Evolutionary conservation across 2,797 vertebrate genomes (phyloP).

Genomic region (Intellagama lesueurii): DNA sequence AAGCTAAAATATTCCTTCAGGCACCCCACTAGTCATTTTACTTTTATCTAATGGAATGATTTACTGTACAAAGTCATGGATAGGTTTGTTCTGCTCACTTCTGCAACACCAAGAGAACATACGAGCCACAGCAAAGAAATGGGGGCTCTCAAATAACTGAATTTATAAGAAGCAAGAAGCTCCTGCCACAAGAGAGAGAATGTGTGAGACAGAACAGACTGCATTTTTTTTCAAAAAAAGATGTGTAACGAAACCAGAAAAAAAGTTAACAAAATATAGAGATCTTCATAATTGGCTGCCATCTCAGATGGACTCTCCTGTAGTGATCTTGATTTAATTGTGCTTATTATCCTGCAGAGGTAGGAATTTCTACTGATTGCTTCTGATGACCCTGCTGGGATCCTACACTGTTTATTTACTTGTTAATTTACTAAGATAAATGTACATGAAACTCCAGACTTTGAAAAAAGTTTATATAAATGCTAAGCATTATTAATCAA

Average conservation of each 20-base stretch:
- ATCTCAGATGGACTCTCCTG: neutral
- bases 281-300: neutral
- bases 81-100: constrained; percentile 43
- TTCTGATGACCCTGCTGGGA: constrained; percentile 7
- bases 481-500: neutral
- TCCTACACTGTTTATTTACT: constrained; percentile 11
- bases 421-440: neutral
- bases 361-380: constrained; percentile 11
- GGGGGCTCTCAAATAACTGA: constrained; percentile 5
- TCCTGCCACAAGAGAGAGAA: constrained; percentile 2
- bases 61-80: constrained; percentile 52
- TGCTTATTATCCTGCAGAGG: constrained; percentile 12
- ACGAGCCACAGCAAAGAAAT: constrained; percentile 33
- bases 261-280: constrained; percentile 28
- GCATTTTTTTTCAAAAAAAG: constrained; percentile 11
- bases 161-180: neutral
- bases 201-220: neutral
- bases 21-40: constrained; percentile 54
- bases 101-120: constrained; percentile 24
- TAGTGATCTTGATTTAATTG: constrained; percentile 29
- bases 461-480: neutral
- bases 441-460: neutral
- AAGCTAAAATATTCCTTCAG: constrained; percentile 64
- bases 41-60: constrained; percentile 46
- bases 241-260: constrained; percentile 23